Base-by-base conservation (phyloP, 2,797 vertebrate species). In the Garrulus glandarius region DNA sequence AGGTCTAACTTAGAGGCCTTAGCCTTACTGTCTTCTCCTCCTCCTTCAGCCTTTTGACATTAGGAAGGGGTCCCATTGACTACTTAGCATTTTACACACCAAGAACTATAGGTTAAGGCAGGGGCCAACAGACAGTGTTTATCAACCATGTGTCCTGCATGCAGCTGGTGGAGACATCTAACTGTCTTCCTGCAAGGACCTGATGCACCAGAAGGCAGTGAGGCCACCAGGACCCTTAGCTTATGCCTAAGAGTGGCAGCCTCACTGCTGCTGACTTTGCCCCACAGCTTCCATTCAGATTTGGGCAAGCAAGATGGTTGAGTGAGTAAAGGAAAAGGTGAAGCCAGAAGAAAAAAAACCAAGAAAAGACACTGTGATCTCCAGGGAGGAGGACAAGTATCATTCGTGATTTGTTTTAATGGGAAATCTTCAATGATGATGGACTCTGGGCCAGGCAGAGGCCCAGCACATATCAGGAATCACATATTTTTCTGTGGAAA, bases 141-240 rank as follows among this genome's bases (percentile, higher is more conserved):
- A 43, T 16, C 57, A 41, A 1, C 30, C 10, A 10, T 0, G 6
- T 7, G 0, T 39, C 41, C 41, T 26, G 32, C 68, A 34, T 22
- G 15, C 53, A 80, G 29, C 72, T 74, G 32, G 24, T 41, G 46
- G 24, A 56, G 69, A 22, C 14, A 26, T 20, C 49, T 29, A 16
- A 61, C 53, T 55, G 41, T 34, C 61, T 15, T 61, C 39, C 69
- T 68, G 43, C 37, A 85, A 53, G 37, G 65, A 52, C 85, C 56
- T 6, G 0, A 29, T 24, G n/a, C 30, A 32, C n/a, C 47, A 72
- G 34, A 67, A 70, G 36, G 61, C 55, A 94, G 46, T 7, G 22
- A 87, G 65, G 50, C 32, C 47, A 46, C 23, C n/a, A 56, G 36
- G 32, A 80, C 29, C 19, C 12, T 65, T 72, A 26, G n/a, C 12